A percentile compares a stretch with the other conserved stretches of the same genome.
phyloP scores from a whole-genome alignment of 2,888 invertebrate genomes.

The Parascotia fuliginaria region DNA sequence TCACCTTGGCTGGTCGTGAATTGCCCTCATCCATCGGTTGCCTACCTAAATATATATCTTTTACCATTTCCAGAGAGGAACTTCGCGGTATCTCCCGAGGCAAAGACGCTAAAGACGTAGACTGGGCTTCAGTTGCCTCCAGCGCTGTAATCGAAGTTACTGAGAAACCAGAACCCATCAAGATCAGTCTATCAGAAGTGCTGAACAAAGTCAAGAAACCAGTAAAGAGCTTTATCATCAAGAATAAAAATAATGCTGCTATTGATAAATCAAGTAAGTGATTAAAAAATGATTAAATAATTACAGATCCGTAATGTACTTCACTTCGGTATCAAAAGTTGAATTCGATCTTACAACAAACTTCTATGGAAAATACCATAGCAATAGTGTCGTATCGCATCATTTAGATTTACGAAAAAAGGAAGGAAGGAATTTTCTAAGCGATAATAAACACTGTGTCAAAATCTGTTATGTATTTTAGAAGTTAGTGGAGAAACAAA shows the following conservation, averaged over 20 bases:
- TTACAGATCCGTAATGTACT: no score
- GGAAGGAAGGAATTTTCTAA: no score
- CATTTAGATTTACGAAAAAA: no score
- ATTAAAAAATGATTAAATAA: not conserved
- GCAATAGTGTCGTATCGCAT: no score
- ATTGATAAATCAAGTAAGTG: conserved; percentile 88
- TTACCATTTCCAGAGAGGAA: conserved; percentile 88
- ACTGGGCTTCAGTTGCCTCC: conserved; percentile 93
- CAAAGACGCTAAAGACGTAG: conserved; percentile 93
- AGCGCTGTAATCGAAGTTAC: conserved; percentile 84
- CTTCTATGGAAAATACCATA: no score
- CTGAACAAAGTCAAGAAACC: conserved; percentile 90
- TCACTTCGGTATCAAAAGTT: no score
- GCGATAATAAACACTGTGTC: no score
- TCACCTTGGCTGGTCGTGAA: no score
- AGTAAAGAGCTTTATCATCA: conserved; percentile 83
- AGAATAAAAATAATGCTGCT: conserved; percentile 77
- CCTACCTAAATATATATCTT: not conserved
- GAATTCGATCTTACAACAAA: no score
- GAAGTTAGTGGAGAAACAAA: no score
- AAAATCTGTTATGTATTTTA: no score
- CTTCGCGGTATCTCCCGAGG: conserved; percentile 93
- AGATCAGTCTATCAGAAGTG: conserved; percentile 91
- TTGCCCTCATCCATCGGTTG: no score
- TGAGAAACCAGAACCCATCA: conserved; percentile 91